Percentiles rank a stretch among this genome's conserved stretches.
These are phyloP conservation scores for Syrmaticus mikado DNA, from an alignment of 2,113 vertebrate species.

Conservation along the genomic window DNA sequence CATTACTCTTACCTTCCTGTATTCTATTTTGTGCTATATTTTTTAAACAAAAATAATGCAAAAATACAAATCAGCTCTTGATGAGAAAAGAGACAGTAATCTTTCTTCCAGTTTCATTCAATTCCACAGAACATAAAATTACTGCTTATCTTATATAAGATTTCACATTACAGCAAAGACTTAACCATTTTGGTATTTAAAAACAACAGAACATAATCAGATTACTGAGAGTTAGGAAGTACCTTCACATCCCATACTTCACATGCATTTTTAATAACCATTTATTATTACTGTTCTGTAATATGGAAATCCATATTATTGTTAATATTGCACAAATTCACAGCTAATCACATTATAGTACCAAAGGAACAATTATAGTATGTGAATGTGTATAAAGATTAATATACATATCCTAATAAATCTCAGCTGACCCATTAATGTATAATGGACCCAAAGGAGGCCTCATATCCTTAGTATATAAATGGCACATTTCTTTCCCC, in stretches of 20 bases:
- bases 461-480: conserved; percentile 73
- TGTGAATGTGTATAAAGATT: conserved; percentile 80
- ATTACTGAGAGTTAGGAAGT: conserved; percentile 43
- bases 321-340: conserved; percentile 80
- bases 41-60: background rate
- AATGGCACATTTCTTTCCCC: conserved; percentile 71
- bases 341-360: conserved; percentile 78
- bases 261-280: conserved; percentile 76
- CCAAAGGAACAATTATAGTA: conserved; percentile 77
- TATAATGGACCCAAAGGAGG: conserved; percentile 78
- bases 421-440: conserved; percentile 82
- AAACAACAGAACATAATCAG: background rate
- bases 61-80: background rate
- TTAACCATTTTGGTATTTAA: conserved; percentile 55
- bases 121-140: background rate
- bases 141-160: background rate
- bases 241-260: conserved; percentile 42
- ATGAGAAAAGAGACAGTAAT: background rate
- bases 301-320: conserved; percentile 67
- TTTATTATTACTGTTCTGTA: conserved; percentile 66
- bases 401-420: conserved; percentile 80
- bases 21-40: background rate
- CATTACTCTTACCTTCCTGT: background rate
- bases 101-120: background rate
- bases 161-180: background rate